Conservation (phyloP, 2,888 invertebrate genomes). For the Megalurothrips usitatus region DNA sequence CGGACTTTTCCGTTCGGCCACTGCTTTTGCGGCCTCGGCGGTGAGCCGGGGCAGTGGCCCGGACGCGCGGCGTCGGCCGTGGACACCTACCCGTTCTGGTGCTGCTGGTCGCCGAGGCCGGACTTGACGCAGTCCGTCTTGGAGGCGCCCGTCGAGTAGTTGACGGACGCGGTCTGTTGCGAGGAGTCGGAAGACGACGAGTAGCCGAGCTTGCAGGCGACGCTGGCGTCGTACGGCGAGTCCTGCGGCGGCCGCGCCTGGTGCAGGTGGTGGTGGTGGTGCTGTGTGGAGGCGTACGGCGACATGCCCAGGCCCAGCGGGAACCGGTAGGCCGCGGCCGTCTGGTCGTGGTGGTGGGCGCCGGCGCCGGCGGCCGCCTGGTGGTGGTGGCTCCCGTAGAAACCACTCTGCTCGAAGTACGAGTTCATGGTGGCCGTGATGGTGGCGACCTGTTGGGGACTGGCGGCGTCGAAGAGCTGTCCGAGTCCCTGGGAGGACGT, state of each 20-base stretch:
- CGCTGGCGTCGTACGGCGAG: conserved; percentile 86
- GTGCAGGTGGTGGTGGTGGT: conserved; percentile 69
- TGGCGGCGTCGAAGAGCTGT: neutral
- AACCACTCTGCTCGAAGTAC: conserved; percentile 93
- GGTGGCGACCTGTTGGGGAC: conserved; percentile 19
- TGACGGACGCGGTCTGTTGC: conserved; percentile 48
- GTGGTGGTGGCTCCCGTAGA: conserved; percentile 88
- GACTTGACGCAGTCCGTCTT: conserved; percentile 65
- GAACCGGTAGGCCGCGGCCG: conserved; percentile 70
- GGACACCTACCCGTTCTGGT: conserved; percentile 3
- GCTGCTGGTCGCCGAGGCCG: conserved; percentile 11
- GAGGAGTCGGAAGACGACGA: conserved; percentile 59
- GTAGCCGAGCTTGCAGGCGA: conserved; percentile 71
- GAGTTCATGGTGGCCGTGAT: conserved; percentile 74
- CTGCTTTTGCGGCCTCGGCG: no score
- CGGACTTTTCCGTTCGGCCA: no score
- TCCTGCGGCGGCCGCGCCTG: conserved; percentile 80
- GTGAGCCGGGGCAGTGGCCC: no score
- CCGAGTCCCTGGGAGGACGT: conserved; percentile 24
- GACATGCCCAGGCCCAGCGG: conserved; percentile 80
- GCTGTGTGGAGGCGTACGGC: conserved; percentile 68
- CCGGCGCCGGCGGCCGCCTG: conserved; percentile 61
- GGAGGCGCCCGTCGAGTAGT: conserved; percentile 37
- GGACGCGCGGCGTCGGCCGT: no score
- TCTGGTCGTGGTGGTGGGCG: conserved; percentile 63